These are phyloP conservation scores for Hypercompe scribonia DNA, from an alignment of 2,888 invertebrate species.

Conservation along the genomic window DNA sequence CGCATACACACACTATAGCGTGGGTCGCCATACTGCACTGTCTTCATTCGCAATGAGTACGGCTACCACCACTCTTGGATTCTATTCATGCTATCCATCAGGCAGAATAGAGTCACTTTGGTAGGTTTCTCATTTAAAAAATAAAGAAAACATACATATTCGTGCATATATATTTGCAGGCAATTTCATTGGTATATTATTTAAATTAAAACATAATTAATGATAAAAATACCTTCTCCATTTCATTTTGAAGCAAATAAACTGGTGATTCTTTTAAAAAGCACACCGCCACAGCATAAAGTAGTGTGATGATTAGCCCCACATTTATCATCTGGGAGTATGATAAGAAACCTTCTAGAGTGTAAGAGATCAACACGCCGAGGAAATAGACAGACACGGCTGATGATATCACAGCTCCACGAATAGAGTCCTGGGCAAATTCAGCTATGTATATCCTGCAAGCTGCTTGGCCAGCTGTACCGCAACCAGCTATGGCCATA, in stretches of 20 bases:
- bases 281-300: slow-evolving; percentile 63
- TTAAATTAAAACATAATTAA: neutral
- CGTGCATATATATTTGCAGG: too few relatives aligned
- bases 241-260: slow-evolving; percentile 66
- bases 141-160: too few relatives aligned
- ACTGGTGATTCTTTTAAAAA: slow-evolving; percentile 73
- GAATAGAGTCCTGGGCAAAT: slow-evolving; percentile 69
- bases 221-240: slow-evolving; percentile 61
- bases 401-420: slow-evolving; percentile 67
- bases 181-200: too few relatives aligned
- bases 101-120: too few relatives aligned
- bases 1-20: too few relatives aligned
- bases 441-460: slow-evolving; percentile 73
- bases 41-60: too few relatives aligned
- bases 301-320: slow-evolving; percentile 62
- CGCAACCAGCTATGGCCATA: slow-evolving; percentile 63
- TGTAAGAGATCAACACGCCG: slow-evolving; percentile 70
- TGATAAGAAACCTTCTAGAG: slow-evolving; percentile 65
- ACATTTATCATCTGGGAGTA: slow-evolving; percentile 67
- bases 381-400: slow-evolving; percentile 66
- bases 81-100: too few relatives aligned
- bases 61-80: too few relatives aligned
- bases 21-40: too few relatives aligned
- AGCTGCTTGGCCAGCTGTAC: slow-evolving; percentile 71
- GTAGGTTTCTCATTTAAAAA: too few relatives aligned